These are phyloP conservation scores for Drosophila stalkeri DNA, from an alignment of 2,888 invertebrate species.

Conservation along the genomic window DNA sequence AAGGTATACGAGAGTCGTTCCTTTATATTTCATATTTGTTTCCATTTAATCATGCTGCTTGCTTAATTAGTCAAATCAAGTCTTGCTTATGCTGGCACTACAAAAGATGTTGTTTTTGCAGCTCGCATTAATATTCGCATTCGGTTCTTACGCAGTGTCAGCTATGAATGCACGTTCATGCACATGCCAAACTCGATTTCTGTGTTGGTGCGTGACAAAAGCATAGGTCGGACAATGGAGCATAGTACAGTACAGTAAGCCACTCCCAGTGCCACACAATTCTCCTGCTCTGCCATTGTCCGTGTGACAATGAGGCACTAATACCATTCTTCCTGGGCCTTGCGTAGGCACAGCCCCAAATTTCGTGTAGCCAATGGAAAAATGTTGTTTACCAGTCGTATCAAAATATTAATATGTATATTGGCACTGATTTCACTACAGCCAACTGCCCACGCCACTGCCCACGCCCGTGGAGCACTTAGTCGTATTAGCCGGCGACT, in stretches of 20 bases:
- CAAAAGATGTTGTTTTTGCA: slow-evolving; percentile 14
- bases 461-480: slow-evolving; percentile 56
- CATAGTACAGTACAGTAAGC: slow-evolving; percentile 16
- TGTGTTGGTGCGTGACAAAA: slow-evolving; percentile 25
- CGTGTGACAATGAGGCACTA: slow-evolving; percentile 46
- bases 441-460: not conserved
- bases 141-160: slow-evolving; percentile 16
- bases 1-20: not conserved
- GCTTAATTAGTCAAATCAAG: not conserved
- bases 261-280: slow-evolving; percentile 1
- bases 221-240: slow-evolving; percentile 39
- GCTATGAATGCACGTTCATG: slow-evolving; percentile 19
- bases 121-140: slow-evolving; percentile 17
- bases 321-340: slow-evolving; percentile 31
- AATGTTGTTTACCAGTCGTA: slow-evolving; percentile 66
- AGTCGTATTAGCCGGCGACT: slow-evolving; percentile 52
- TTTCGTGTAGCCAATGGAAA: slow-evolving; percentile 47
- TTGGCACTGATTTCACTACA: slow-evolving; percentile 28
- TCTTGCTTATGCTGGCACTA: not conserved
- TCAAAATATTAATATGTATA: slow-evolving; percentile 45
- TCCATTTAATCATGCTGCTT: not conserved
- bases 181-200: slow-evolving; percentile 22
- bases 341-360: slow-evolving; percentile 10
- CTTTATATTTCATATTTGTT: not conserved
- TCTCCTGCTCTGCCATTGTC: slow-evolving; percentile 5